A percentile compares a stretch with the other conserved stretches of the same genome.
Conservation (phyloP, 37 sponge, comb jelly and placozoan species). For the Aplysina aerophoba region DNA sequence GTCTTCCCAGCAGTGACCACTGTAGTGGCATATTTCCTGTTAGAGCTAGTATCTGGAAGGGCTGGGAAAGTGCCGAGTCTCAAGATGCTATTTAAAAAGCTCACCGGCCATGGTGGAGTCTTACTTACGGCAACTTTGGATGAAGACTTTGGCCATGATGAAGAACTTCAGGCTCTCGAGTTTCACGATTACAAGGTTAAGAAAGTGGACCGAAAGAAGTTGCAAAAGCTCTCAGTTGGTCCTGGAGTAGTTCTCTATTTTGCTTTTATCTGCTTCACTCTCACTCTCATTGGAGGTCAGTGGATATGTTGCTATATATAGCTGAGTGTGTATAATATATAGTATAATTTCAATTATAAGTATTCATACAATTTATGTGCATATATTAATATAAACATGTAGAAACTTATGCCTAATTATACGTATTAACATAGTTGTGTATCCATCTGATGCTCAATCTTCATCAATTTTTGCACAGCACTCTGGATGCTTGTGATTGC, state of each 20-base stretch:
- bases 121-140: too few relatives aligned
- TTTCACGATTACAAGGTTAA: not conserved
- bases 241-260: not conserved
- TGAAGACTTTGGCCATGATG: too few relatives aligned
- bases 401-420: slow-evolving; percentile 13
- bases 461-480: slow-evolving; percentile 26
- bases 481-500: slow-evolving; percentile 63
- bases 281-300: slow-evolving; percentile 15
- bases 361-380: too few relatives aligned
- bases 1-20: too few relatives aligned
- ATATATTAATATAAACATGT: slow-evolving; percentile 22
- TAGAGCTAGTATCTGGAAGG: too few relatives aligned
- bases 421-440: not conserved
- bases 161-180: too few relatives aligned
- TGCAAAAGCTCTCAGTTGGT: not conserved
- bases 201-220: not conserved
- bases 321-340: not conserved
- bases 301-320: not conserved
- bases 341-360: too few relatives aligned
- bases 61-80: too few relatives aligned
- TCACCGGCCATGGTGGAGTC: too few relatives aligned
- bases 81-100: too few relatives aligned
- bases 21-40: too few relatives aligned
- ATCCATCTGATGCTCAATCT: not conserved
- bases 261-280: not conserved